Evolutionary conservation across 2,113 vertebrate species (phyloP).

Genomic region (Eira barbara): DNA sequence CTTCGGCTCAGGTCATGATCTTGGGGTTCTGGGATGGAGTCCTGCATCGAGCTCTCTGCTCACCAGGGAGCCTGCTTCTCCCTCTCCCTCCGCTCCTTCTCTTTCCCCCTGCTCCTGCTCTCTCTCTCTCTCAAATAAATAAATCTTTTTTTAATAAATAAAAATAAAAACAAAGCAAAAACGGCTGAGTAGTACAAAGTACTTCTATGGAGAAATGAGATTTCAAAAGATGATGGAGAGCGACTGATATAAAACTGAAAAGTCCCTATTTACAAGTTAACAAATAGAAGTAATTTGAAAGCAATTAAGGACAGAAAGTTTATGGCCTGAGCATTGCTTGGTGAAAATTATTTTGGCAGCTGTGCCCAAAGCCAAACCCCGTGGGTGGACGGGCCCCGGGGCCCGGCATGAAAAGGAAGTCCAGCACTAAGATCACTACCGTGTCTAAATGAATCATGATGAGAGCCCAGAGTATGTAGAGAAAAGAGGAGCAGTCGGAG

Average conservation of each 20-base stretch:
- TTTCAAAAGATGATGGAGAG: neutral
- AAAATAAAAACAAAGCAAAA: neutral
- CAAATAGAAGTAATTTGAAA: neutral
- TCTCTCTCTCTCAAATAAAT: neutral
- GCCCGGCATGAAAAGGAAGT: neutral
- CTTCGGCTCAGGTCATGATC: neutral
- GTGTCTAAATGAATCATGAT: neutral
- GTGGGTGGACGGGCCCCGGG: too few species aligned
- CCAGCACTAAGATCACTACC: neutral
- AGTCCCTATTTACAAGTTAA: neutral
- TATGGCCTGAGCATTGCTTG: neutral
- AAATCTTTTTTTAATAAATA: neutral
- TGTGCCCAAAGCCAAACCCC: neutral
- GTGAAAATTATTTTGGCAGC: slow-evolving; percentile 25
- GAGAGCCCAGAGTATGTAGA: neutral
- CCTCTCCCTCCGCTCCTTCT: neutral
- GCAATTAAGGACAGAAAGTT: neutral
- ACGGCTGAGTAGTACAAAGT: neutral
- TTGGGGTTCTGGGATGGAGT: neutral
- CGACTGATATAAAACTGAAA: neutral
- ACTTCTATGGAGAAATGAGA: neutral
- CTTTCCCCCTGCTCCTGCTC: neutral
- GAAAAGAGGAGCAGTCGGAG: neutral
- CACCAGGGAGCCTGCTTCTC: neutral
- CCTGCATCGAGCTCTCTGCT: neutral